Percentiles rank a stretch among this genome's conserved stretches.
Conservation (phyloP, 2,113 vertebrate species). For the Megaptera novaeangliae region DNA sequence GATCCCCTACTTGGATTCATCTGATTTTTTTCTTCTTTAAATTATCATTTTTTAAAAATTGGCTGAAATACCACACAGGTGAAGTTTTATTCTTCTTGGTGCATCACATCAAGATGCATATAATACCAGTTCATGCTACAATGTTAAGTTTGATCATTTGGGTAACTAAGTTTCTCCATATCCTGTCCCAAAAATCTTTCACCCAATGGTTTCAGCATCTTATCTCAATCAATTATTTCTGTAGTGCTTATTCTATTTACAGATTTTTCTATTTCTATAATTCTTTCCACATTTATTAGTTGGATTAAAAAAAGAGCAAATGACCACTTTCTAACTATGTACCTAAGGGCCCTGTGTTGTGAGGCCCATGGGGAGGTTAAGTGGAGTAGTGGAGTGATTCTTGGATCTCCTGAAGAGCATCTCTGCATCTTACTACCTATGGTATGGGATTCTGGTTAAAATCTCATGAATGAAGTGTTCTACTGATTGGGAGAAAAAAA, state of each 20-base stretch:
- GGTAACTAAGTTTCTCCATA: not conserved
- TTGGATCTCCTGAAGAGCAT: not conserved
- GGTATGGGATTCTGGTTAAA: not conserved
- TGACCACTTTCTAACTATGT: not conserved
- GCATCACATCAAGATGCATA: not conserved
- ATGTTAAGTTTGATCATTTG: not conserved
- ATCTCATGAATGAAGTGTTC: not conserved
- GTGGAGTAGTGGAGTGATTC: not conserved
- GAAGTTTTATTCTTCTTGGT: not conserved
- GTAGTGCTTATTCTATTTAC: not conserved
- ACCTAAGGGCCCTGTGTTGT: not conserved
- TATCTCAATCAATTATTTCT: not conserved
- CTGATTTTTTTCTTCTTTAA: not conserved
- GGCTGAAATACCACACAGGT: not conserved
- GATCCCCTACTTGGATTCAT: not conserved
- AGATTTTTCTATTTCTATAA: not conserved
- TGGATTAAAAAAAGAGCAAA: not conserved
- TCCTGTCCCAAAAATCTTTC: not conserved
- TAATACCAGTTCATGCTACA: not conserved
- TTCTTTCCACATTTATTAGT: not conserved
- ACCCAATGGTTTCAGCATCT: not conserved
- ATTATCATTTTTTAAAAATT: not conserved
- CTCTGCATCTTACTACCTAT: not conserved
- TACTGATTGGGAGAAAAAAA: not conserved
- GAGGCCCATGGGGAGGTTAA: not conserved